These are phyloP conservation scores for Branchipolynoe longqiensis DNA, from an alignment of 2,888 invertebrate species.

Conservation along the genomic window DNA sequence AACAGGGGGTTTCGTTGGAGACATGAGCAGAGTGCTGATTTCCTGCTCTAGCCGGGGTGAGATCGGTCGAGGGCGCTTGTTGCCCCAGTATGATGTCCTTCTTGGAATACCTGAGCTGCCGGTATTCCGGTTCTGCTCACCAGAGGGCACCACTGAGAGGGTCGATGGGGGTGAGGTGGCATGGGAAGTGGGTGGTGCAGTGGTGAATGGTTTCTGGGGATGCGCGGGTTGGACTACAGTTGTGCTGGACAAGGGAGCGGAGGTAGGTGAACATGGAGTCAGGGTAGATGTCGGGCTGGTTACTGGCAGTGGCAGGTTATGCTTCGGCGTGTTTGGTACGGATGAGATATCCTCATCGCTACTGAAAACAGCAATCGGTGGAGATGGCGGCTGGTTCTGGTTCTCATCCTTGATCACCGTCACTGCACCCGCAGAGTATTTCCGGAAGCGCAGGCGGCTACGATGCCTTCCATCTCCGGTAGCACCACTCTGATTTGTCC, in stretches of 20 bases:
- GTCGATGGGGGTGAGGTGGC: constrained; percentile 16
- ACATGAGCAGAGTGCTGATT: constrained; percentile 38
- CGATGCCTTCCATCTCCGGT: constrained; percentile 28
- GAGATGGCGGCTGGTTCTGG: constrained; percentile 56
- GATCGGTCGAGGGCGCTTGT: constrained; percentile 20
- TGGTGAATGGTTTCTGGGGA: neutral
- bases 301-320: neutral
- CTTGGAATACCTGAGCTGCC: neutral
- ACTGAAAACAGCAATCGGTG: constrained; percentile 67
- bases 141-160: neutral
- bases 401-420: constrained; percentile 52
- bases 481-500: neutral
- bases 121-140: neutral
- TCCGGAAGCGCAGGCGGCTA: constrained; percentile 35
- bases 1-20: constrained; percentile 25
- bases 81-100: constrained; percentile 41
- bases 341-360: constrained; percentile 68
- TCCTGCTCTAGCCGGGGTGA: constrained; percentile 36
- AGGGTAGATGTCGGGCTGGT: neutral
- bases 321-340: constrained; percentile 58
- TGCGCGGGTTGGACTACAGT: neutral
- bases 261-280: neutral
- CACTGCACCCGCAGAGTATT: constrained; percentile 49
- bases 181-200: neutral
- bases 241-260: neutral